Percentiles rank a stretch among this genome's conserved stretches.
Evolutionary conservation across 2,888 invertebrate species (phyloP).

Genomic region (Netelia fuscicornis): DNA sequence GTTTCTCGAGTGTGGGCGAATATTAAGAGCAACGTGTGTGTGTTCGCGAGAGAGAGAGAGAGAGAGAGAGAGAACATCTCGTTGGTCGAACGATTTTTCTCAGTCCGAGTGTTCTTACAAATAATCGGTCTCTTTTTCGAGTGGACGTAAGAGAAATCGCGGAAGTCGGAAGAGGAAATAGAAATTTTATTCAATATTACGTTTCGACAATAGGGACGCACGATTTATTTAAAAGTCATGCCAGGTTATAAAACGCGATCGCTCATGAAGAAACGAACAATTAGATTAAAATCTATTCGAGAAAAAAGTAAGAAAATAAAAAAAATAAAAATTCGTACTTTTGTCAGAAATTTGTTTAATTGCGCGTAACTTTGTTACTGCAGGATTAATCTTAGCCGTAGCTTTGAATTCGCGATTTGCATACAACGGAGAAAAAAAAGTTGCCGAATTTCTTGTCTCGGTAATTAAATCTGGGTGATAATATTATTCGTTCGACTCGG

Average conservation of each 20-base stretch:
- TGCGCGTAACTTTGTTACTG: neutral
- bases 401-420: conserved; percentile 10
- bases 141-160: neutral
- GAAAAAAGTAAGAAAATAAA: too few species aligned
- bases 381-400: neutral
- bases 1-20: too few species aligned
- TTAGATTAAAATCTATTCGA: too few species aligned
- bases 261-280: too few species aligned
- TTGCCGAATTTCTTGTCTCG: conserved; percentile 36
- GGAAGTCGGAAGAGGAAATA: conserved; percentile 1
- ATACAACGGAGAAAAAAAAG: conserved; percentile 1
- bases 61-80: neutral
- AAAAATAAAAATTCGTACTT: too few species aligned
- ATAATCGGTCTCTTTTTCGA: neutral
- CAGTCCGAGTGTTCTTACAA: neutral
- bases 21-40: too few species aligned
- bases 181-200: neutral
- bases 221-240: neutral
- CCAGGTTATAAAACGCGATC: too few species aligned
- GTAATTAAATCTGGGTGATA: conserved; percentile 19
- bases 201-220: neutral
- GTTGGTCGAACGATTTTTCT: neutral
- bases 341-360: neutral
- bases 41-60: neutral
- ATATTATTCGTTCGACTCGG: neutral